A percentile compares a stretch with the other conserved stretches of the same genome.
Conservation (phyloP, 2,888 invertebrate species). For the Cataglyphis cursor region DNA sequence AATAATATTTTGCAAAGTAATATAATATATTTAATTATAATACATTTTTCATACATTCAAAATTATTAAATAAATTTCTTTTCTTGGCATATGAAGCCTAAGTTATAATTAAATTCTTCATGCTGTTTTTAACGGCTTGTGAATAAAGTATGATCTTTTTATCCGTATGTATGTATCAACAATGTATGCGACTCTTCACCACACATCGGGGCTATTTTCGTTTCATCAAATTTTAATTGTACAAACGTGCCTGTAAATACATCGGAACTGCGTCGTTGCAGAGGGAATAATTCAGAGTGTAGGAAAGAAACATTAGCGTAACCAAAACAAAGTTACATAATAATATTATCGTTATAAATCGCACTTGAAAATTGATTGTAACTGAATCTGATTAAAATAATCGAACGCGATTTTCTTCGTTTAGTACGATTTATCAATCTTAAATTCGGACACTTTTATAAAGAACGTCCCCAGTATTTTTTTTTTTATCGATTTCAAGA, state of each 20-base stretch:
- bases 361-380: slow-evolving; percentile 2
- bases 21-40: neutral
- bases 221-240: slow-evolving; percentile 37
- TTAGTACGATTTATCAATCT: slow-evolving; percentile 9
- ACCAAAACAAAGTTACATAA: neutral
- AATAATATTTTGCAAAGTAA: neutral
- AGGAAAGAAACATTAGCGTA: neutral
- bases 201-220: slow-evolving; percentile 8
- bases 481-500: slow-evolving; percentile 29
- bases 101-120: slow-evolving; percentile 13
- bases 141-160: slow-evolving; percentile 9
- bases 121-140: neutral
- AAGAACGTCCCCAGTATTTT: neutral
- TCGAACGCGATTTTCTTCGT: neutral
- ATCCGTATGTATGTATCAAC: neutral
- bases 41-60: neutral
- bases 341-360: neutral
- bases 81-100: neutral
- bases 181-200: neutral
- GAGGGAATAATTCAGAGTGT: slow-evolving; percentile 3
- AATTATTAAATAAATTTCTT: slow-evolving; percentile 18
- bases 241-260: neutral
- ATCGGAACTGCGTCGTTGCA: neutral
- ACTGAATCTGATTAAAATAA: neutral
- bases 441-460: neutral